phyloP scores from a whole-genome alignment of 2,113 vertebrate species.

The Etheostoma spectabile region DNA sequence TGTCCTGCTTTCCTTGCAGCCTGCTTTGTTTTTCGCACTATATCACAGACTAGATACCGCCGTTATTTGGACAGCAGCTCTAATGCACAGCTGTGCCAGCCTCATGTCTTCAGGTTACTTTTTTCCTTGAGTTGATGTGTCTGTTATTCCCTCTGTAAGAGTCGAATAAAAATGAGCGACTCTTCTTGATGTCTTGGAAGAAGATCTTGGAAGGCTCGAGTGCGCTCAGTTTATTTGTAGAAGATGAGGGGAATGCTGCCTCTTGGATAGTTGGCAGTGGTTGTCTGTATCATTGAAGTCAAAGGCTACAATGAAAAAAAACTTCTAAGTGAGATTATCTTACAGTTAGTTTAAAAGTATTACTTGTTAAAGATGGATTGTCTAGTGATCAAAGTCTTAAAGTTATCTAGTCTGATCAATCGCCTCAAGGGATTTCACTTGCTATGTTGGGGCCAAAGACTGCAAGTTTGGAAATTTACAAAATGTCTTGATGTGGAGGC shows the following conservation, averaged over 20 bases:
- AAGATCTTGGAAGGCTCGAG: slow-evolving; percentile 34
- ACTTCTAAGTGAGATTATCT: not conserved
- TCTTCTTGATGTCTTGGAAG: slow-evolving; percentile 48
- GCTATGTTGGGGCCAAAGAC: not conserved
- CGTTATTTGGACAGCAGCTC: slow-evolving; percentile 28
- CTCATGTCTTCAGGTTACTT: slow-evolving; percentile 38
- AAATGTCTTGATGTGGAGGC: not conserved
- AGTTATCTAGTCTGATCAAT: not conserved
- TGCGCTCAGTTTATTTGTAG: slow-evolving; percentile 61
- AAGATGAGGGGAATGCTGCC: slow-evolving; percentile 34
- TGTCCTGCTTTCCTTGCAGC: no score
- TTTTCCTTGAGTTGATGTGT: slow-evolving; percentile 6
- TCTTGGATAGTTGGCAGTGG: slow-evolving; percentile 43
- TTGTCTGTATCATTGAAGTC: slow-evolving; percentile 10
- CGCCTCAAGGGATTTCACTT: not conserved
- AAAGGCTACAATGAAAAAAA: not conserved
- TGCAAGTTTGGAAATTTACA: not conserved
- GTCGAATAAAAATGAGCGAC: slow-evolving; percentile 32
- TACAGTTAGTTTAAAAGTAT: not conserved
- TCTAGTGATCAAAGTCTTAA: not conserved
- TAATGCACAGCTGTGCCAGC: slow-evolving; percentile 22
- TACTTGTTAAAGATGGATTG: not conserved
- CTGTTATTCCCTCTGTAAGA: slow-evolving; percentile 19
- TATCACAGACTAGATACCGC: slow-evolving; percentile 14
- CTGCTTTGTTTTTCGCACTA: slow-evolving; percentile 14